Percentiles rank a stretch among this genome's conserved stretches.
These are phyloP conservation scores for Neodiprion fabricii DNA, from an alignment of 1,140 invertebrate species.

Conservation along the genomic window DNA sequence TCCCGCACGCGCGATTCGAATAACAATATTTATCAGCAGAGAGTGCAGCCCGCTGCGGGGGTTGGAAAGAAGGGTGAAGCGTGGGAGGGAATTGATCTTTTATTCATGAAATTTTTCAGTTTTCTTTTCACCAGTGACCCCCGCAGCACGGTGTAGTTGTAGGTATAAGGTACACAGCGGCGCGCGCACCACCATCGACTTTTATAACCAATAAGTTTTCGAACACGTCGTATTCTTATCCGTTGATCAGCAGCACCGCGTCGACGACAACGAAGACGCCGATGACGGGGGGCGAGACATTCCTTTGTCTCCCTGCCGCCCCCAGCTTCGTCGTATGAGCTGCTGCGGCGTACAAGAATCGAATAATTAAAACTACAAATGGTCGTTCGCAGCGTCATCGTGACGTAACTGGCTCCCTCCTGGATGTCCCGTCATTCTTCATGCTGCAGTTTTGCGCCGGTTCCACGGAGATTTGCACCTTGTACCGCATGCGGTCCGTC, in stretches of 20 bases:
- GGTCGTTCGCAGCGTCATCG: no score
- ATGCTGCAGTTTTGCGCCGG: no score
- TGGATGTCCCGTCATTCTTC: no score
- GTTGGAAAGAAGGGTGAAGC: background rate
- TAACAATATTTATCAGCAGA: background rate
- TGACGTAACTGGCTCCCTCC: no score
- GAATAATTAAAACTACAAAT: background rate
- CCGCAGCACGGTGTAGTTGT: background rate
- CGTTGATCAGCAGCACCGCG: background rate
- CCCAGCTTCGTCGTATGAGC: background rate
- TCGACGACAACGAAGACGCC: background rate
- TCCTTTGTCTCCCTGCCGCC: background rate
- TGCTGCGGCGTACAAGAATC: background rate
- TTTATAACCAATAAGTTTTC: constrained; percentile 8
- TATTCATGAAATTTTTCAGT: constrained; percentile 7
- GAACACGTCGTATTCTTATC: constrained; percentile 3
- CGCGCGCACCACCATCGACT: background rate
- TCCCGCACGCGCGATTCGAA: background rate
- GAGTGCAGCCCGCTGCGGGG: no score
- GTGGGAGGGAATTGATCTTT: background rate
- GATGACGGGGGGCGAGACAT: background rate
- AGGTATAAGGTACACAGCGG: no score
- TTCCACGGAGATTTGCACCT: no score
- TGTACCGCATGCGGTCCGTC: no score
- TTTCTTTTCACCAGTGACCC: background rate